Conservation (phyloP, 2,888 invertebrate genomes). For the Dendrolimus houi region DNA sequence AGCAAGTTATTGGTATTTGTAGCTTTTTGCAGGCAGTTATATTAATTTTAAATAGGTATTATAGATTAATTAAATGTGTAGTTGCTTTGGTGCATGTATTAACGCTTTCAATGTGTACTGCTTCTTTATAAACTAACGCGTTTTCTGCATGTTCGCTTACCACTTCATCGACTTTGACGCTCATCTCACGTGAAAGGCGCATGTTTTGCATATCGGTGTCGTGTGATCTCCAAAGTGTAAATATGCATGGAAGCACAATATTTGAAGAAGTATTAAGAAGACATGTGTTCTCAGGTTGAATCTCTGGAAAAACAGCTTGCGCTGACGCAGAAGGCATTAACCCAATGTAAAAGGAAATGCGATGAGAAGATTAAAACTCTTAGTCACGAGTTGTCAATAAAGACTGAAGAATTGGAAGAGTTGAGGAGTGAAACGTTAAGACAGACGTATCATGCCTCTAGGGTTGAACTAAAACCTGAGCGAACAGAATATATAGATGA, state of each 20-base stretch:
- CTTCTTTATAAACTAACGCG: conserved; percentile 26
- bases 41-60: no score
- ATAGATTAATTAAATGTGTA: conserved; percentile 24
- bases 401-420: conserved; percentile 70
- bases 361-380: conserved; percentile 75
- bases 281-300: conserved; percentile 72
- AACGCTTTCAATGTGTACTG: conserved; percentile 34
- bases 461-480: conserved; percentile 62
- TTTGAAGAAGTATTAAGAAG: conserved; percentile 52
- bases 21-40: no score
- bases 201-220: conserved; percentile 27
- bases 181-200: conserved; percentile 43
- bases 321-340: conserved; percentile 71
- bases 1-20: no score
- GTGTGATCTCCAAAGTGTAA: conserved; percentile 35
- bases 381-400: conserved; percentile 75
- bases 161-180: conserved; percentile 19
- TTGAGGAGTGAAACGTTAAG: conserved; percentile 62
- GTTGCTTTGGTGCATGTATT: conserved; percentile 27
- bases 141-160: conserved; percentile 33
- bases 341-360: conserved; percentile 69
- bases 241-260: conserved; percentile 49
- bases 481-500: conserved; percentile 66
- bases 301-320: conserved; percentile 76
- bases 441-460: conserved; percentile 59